A percentile compares a stretch with the other conserved stretches of the same genome.
Conservation (phyloP, 2,113 vertebrate genomes). For the Mobula hypostoma region DNA sequence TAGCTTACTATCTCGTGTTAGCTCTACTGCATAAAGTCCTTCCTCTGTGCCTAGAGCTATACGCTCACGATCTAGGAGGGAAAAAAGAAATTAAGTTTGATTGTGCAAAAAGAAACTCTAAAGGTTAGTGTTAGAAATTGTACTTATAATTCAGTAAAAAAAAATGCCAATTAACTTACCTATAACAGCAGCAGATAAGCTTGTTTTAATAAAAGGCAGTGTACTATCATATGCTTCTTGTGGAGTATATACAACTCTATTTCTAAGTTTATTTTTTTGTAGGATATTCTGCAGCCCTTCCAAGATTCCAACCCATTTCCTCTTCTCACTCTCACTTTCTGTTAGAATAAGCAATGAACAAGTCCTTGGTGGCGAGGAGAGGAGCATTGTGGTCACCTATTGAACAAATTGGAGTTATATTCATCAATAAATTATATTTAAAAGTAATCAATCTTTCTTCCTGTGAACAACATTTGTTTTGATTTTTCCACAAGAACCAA, state of each 20-base stretch:
- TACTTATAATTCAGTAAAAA: not conserved
- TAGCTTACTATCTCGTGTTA: conserved; percentile 84
- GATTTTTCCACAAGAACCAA: not conserved
- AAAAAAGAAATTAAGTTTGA: conserved; percentile 7
- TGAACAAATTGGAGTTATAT: not conserved
- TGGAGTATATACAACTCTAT: conserved; percentile 71
- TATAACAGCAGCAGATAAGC: conserved; percentile 75
- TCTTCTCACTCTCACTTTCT: conserved; percentile 86
- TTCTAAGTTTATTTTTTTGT: conserved; percentile 78
- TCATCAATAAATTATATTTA: not conserved
- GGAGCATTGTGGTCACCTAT: conserved; percentile 82
- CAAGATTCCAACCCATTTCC: conserved; percentile 90
- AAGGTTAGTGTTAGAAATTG: not conserved
- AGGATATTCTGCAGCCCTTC: conserved; percentile 85
- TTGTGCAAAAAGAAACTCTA: conserved; percentile 37
- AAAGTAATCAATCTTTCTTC: not conserved
- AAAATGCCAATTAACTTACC: conserved; percentile 54
- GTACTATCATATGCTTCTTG: conserved; percentile 91
- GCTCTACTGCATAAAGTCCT: conserved; percentile 85
- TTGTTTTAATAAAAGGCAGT: conserved; percentile 82
- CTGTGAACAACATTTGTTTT: not conserved
- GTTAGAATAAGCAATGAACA: conserved; percentile 86
- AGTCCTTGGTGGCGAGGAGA: conserved; percentile 70
- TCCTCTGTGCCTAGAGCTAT: conserved; percentile 88
- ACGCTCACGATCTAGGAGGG: conserved; percentile 75